Evolutionary conservation across 2,797 vertebrate genomes (phyloP).

Genomic region (Podarcis lilfordi): DNA sequence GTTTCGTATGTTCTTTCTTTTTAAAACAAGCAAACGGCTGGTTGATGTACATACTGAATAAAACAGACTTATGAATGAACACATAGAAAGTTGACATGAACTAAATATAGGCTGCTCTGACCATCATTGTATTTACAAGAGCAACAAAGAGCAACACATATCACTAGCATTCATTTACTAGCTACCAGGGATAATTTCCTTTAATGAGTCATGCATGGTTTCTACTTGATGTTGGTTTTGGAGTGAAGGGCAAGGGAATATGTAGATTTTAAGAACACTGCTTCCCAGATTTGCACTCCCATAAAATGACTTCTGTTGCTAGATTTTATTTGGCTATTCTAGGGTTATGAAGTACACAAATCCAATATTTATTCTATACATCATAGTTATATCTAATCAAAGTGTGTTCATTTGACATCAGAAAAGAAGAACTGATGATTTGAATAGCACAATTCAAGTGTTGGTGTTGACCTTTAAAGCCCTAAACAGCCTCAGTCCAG

Average conservation of each 20-base stretch:
- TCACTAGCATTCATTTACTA: conserved; percentile 23
- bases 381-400: background rate
- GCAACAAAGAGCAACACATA: conserved; percentile 28
- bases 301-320: conserved; percentile 4
- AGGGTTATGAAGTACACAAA: conserved; percentile 13
- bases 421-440: background rate
- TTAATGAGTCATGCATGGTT: conserved; percentile 52
- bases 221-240: conserved; percentile 63
- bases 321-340: conserved; percentile 34
- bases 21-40: no score
- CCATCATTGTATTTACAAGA: conserved; percentile 3
- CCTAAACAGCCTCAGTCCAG: no score
- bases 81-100: background rate
- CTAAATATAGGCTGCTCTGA: background rate
- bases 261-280: conserved; percentile 28
- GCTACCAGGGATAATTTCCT: conserved; percentile 36
- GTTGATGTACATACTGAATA: no score
- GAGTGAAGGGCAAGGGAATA: background rate
- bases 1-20: no score
- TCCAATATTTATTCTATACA: conserved; percentile 10
- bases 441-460: background rate
- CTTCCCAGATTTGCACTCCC: conserved; percentile 47
- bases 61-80: no score
- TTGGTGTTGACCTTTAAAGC: no score
- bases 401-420: background rate